phyloP scores from a whole-genome alignment of 2,113 vertebrate genomes.

The Cettia cetti region DNA sequence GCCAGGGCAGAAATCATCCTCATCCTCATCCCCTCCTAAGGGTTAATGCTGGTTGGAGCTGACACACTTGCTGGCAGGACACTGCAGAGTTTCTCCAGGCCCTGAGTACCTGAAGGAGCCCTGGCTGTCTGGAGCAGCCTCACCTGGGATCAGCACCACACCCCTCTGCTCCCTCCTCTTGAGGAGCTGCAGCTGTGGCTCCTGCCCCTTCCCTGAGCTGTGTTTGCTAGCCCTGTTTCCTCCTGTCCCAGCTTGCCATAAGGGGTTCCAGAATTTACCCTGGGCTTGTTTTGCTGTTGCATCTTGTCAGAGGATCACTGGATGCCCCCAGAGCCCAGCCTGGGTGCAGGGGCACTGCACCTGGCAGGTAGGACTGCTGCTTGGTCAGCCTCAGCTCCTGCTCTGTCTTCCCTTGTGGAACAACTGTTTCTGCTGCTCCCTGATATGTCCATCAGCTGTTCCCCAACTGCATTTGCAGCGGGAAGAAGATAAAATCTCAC shows the following conservation, averaged over 20 bases:
- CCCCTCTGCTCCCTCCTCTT: background rate
- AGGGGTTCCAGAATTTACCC: background rate
- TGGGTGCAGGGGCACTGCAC: too few species aligned
- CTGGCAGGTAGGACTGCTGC: background rate
- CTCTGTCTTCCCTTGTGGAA: background rate
- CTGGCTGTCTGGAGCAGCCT: background rate
- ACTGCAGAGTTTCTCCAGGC: too few species aligned
- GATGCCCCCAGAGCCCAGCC: background rate
- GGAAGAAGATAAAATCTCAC: background rate
- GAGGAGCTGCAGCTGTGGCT: background rate
- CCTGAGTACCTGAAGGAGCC: background rate
- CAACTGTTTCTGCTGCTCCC: background rate
- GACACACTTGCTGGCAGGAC: too few species aligned
- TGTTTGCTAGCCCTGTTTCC: background rate
- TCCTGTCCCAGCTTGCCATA: background rate
- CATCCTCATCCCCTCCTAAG: background rate
- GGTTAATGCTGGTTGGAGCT: too few species aligned
- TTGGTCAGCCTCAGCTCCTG: background rate
- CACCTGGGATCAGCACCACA: background rate
- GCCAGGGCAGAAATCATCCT: background rate
- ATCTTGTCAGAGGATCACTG: background rate
- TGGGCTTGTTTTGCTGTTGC: background rate
- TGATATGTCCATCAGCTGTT: background rate
- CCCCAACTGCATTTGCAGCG: background rate
- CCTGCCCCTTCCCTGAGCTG: fast-evolving